Base-by-base conservation (phyloP, 1,140 invertebrate genomes). In the Anoplolepis gracilipes region DNA sequence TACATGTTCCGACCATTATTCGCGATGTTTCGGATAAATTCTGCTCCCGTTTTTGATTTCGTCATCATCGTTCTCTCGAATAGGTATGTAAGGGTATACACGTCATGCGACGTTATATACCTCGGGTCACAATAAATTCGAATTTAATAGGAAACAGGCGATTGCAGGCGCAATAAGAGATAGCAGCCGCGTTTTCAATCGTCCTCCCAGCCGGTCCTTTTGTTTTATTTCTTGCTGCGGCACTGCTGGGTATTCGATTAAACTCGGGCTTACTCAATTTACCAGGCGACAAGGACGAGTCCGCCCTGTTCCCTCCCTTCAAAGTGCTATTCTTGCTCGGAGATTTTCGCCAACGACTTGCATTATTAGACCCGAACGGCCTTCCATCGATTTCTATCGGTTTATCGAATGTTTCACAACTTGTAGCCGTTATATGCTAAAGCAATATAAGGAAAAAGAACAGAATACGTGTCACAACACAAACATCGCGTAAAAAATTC, bases 221-320 rank as follows among this genome's bases (percentile, higher is more conserved):
- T 61, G 33, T 76, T 67, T 57, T 36, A 69, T 87, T 84, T 46
- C 72, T 87, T 62, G 46, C 4, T 4, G 67, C 49, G 22, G 53
- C 64, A 16, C 62, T 2, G 57, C 42, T 11, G n/a, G 59, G 53
- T 79, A 87, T 88, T 82, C 78, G 78, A 82, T 82, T 82, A 82
- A 82, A 82, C 36, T 70, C 78, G 67, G 59, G 78, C 53, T 82
- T 72, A 72, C 49, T 82, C 78, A 72, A 82, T 82, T 82, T 82
- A 46, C 36, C n/a, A 28, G 36, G 53, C 67, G 78, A 82, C 78
- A 82, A 72, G 67, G 42, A 72, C 78, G 78, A 19, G 53, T 39
- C 11, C 25, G 8, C 30, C 33, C 25, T 59, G 11, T 39, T 19
- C 19, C 33, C 10, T 22, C 0, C 10, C 3, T 4, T 13, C 1